Percentiles rank a stretch among this genome's conserved stretches.
Evolutionary conservation across 2,888 invertebrate species (phyloP).

Genomic region (Gisinianus flammeolus): DNA sequence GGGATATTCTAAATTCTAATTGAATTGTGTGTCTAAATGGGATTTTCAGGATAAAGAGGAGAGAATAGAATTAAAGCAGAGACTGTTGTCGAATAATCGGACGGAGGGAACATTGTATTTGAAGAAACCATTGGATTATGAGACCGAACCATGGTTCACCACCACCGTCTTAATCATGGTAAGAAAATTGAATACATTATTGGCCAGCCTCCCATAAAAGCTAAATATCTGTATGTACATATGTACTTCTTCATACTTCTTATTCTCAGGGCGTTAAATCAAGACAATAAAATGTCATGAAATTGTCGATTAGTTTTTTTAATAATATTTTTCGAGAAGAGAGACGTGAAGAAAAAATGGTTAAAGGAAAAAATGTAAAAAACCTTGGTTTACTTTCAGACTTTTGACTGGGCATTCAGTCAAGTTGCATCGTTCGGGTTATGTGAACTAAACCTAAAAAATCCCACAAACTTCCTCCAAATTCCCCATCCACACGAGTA

Average conservation of each 20-base stretch:
- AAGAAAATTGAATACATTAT: too few relatives aligned
- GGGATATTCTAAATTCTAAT: too few relatives aligned
- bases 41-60: constrained; percentile 53
- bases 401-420: background rate
- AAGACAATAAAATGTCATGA: too few relatives aligned
- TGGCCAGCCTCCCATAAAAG: too few relatives aligned
- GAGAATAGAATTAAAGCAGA: constrained; percentile 58
- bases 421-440: background rate
- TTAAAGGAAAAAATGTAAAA: background rate
- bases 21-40: too few relatives aligned
- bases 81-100: constrained; percentile 73
- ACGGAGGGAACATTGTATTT: constrained; percentile 81
- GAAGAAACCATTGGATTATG: constrained; percentile 82
- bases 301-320: too few relatives aligned
- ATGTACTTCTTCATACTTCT: too few relatives aligned
- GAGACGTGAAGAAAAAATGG: background rate
- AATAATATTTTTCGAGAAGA: too few relatives aligned
- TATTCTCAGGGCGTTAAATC: too few relatives aligned
- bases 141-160: constrained; percentile 85
- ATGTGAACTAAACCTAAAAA: background rate
- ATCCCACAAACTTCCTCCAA: background rate
- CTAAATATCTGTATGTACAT: too few relatives aligned
- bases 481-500: background rate
- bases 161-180: constrained; percentile 87
- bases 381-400: background rate